Evolutionary conservation across 1,140 invertebrate genomes (phyloP), one percentile per base, ranked within the genome.

Genomic region (Drosophila serrata): DNA sequence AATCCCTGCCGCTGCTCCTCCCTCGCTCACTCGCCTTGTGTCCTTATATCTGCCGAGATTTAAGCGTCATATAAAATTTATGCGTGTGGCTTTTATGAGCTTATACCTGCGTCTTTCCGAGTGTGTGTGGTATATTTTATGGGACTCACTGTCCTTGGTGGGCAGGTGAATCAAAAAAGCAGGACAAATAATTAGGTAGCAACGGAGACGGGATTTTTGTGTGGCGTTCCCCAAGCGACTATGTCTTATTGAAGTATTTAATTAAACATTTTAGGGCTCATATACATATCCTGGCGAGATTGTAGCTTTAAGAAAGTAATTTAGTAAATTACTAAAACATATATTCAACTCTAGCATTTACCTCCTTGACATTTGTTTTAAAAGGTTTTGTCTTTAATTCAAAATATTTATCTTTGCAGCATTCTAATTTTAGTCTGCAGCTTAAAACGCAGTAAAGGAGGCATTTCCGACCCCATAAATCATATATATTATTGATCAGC

Each of bases 31-130:
- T 49, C 61, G 15, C 31, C 43, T 55, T 60, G 67, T 61, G 58
- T 78, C 68, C 63, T 84, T 68, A 74, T 80, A 61, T 85, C 85
- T 68, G 51, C 70, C 55, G 85, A 90, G 85, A 85, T 85, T 90
- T 90, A 63, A 85, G 85, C 78, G 70, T 76, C 81, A 90, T 85
- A 90, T 90, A 90, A 90, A 90, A 90, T 90, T 85, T 90, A 90
- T 90, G 85, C 79, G 81, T 85, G 78, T 70, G 67, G 78, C 70
- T 78, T 85, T 82, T 75, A 72, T 64, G 69, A 67, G 43, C 68
- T 70, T 76, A 73, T 59, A 59, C 65, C 35, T 37, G 22, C 6
- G 33, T 27, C 48, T 31, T 40, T 22, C 12, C 3, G 51, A 2
- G 27, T 31, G 37, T 43, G 59, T 59, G 55, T 51, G 75, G 46